A percentile compares a stretch with the other conserved stretches of the same genome.
Evolutionary conservation across 1,140 invertebrate species (phyloP).

Genomic region (Vanessa atalanta): DNA sequence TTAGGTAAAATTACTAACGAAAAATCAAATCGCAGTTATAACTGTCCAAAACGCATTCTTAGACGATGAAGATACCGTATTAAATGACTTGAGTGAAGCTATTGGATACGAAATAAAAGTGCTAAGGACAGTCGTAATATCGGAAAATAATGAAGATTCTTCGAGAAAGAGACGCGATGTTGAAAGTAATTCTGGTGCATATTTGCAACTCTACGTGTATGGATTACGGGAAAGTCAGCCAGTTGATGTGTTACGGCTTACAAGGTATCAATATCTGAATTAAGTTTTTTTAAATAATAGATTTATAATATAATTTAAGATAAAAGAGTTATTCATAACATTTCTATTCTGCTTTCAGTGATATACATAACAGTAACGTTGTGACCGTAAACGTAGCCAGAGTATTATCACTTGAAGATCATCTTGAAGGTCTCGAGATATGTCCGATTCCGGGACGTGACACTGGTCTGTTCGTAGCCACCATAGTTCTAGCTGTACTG

Average conservation of each 20-base stretch:
- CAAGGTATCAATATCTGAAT: slow-evolving; percentile 35
- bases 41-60: slow-evolving; percentile 61
- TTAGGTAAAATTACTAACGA: slow-evolving; percentile 63
- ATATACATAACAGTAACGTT: slow-evolving; percentile 56
- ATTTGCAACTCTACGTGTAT: slow-evolving; percentile 65
- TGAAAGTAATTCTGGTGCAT: slow-evolving; percentile 38
- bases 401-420: slow-evolving; percentile 64
- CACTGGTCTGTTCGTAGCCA: slow-evolving; percentile 61
- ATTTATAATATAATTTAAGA: no score
- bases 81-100: slow-evolving; percentile 48
- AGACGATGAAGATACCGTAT: slow-evolving; percentile 58
- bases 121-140: slow-evolving; percentile 57
- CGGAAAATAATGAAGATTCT: slow-evolving; percentile 42
- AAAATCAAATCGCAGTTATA: slow-evolving; percentile 60
- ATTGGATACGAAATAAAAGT: slow-evolving; percentile 64
- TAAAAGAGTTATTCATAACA: no score
- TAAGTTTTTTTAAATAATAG: not conserved
- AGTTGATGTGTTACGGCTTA: slow-evolving; percentile 53
- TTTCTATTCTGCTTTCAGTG: slow-evolving; percentile 50
- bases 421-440: slow-evolving; percentile 60
- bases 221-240: slow-evolving; percentile 60
- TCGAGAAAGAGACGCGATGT: slow-evolving; percentile 32
- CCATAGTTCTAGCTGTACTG: slow-evolving; percentile 62
- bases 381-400: slow-evolving; percentile 47
- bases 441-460: slow-evolving; percentile 53